phyloP scores from a whole-genome alignment of 2,797 vertebrate species.

The Sebastiscus albofasciatus region DNA sequence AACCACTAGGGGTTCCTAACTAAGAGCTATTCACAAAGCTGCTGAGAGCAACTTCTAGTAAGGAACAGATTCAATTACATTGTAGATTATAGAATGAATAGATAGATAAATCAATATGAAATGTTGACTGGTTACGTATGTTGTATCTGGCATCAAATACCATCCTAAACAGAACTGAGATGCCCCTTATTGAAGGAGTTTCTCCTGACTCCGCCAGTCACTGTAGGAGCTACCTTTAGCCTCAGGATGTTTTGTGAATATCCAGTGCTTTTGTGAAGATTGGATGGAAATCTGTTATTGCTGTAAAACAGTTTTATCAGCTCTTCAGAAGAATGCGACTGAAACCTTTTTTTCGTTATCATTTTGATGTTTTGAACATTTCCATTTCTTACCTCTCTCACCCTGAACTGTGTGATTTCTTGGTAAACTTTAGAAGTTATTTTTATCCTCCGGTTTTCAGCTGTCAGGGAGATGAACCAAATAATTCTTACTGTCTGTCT shows the following conservation, averaged over 20 bases:
- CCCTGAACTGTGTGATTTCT: not conserved
- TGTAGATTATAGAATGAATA: not conserved
- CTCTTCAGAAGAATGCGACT: not conserved
- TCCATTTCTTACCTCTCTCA: not conserved
- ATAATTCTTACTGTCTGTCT: constrained; percentile 2
- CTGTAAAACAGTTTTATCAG: not conserved
- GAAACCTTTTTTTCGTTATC: not conserved
- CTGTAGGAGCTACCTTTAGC: not conserved
- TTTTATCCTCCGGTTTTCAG: constrained; percentile 28
- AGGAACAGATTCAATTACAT: not conserved
- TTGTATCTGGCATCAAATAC: not conserved
- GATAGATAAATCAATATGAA: not conserved
- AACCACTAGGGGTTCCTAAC: not conserved
- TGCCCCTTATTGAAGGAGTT: not conserved
- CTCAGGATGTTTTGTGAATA: not conserved
- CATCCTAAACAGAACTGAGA: not conserved
- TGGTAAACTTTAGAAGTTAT: constrained; percentile 32
- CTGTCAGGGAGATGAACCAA: constrained; percentile 38
- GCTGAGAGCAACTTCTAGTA: not conserved
- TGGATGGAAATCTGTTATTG: not conserved
- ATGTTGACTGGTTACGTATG: not conserved
- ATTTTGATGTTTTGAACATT: constrained; percentile 4
- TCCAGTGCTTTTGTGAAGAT: not conserved
- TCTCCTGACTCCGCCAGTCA: not conserved
- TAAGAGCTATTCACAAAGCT: not conserved